phyloP scores from a whole-genome alignment of 2,113 vertebrate species.

The Heterochromis multidens region DNA sequence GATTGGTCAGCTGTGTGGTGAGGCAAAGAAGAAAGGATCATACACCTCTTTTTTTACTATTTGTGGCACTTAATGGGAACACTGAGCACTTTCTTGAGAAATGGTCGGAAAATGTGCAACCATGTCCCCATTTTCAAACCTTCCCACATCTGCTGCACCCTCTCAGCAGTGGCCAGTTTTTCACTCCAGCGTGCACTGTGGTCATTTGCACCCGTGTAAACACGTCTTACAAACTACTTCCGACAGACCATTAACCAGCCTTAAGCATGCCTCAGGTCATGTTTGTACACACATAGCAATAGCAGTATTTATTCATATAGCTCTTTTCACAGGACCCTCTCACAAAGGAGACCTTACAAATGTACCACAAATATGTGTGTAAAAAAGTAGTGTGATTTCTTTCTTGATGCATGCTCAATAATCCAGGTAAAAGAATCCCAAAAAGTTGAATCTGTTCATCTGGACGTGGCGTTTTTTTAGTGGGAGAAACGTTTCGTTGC shows the following conservation, averaged over 20 bases:
- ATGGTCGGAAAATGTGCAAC: background rate
- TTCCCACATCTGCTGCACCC: background rate
- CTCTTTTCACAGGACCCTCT: background rate
- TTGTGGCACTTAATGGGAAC: background rate
- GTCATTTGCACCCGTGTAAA: background rate
- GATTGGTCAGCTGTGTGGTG: background rate
- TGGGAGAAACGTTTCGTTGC: too few species aligned
- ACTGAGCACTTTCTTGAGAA: background rate
- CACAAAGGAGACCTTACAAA: background rate
- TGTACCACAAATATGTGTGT: background rate
- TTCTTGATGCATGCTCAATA: too few species aligned
- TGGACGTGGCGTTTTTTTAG: too few species aligned
- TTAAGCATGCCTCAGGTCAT: background rate
- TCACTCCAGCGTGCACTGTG: background rate
- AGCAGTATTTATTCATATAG: background rate
- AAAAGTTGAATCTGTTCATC: too few species aligned
- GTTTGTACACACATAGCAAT: background rate
- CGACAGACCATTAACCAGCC: background rate
- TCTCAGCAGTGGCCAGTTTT: background rate
- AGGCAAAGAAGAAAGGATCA: background rate
- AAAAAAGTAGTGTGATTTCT: background rate
- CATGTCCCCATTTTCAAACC: background rate
- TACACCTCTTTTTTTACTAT: background rate
- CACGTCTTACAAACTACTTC: background rate
- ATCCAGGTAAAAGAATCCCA: too few species aligned